Evolutionary conservation across 2,888 invertebrate species (phyloP).

Genomic region (Escarpia spicata): DNA sequence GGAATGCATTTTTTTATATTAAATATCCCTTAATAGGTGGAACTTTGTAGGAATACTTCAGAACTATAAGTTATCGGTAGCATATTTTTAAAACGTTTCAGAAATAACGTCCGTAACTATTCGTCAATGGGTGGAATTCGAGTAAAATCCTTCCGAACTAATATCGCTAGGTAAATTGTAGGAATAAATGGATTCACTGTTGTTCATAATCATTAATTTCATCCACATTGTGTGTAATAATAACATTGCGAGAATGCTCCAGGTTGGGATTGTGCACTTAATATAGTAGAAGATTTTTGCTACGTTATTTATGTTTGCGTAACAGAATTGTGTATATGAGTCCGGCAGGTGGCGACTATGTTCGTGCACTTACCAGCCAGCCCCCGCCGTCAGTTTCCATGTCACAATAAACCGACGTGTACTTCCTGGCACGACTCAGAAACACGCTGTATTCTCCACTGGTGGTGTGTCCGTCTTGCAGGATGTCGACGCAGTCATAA

Average conservation of each 20-base stretch:
- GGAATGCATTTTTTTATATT: too few relatives aligned
- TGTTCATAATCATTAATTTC: too few relatives aligned
- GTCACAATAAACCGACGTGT: background rate
- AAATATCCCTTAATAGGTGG: too few relatives aligned
- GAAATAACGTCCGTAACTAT: too few relatives aligned
- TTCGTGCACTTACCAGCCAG: background rate
- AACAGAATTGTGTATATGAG: background rate
- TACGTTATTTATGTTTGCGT: background rate
- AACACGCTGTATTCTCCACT: background rate
- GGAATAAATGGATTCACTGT: too few relatives aligned
- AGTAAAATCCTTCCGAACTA: background rate
- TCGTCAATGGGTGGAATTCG: background rate
- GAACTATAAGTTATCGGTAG: too few relatives aligned
- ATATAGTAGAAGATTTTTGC: background rate
- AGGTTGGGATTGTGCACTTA: too few relatives aligned
- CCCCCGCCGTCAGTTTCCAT: background rate
- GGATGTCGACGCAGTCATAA: background rate
- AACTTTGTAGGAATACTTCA: too few relatives aligned
- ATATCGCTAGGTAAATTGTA: background rate
- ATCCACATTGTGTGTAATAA: too few relatives aligned
- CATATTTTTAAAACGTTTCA: too few relatives aligned
- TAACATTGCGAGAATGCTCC: too few relatives aligned
- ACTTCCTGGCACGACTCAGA: background rate
- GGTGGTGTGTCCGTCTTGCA: background rate
- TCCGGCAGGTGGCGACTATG: background rate